Evolutionary conservation across 1,140 invertebrate species (phyloP), one percentile per base, ranked within the genome.

Genomic region (Popillia japonica): DNA sequence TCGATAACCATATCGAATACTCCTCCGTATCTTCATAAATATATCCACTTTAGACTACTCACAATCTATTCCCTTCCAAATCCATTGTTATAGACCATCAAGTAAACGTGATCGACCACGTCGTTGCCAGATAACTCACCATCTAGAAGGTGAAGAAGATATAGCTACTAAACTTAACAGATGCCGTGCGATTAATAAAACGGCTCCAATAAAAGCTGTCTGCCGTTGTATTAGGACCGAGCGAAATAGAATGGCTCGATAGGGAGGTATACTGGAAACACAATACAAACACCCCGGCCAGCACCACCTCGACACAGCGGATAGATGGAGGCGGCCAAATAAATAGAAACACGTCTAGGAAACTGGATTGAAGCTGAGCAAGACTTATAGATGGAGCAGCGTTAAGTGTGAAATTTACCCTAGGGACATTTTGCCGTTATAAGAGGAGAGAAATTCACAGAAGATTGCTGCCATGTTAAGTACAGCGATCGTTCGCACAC

Each of bases 261-360:
- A 14, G 61, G 61, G 61, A 68, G 27, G 61, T 17, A 68, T 68
- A 9, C 61, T 22, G 27, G 27, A 68, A 34, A 68, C 9, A 68
- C 61, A 68, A 68, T 68, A 68, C 61, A 34, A 7, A 14, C 61
- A 20, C 61, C 20, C 61, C 17, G 40, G 14, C 41, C 77, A 78
- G 72, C 76, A 75, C 59, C 75, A 79, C 77, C 40, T 72, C 64
- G 73, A 80, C 77, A 77, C 80, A 78, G 78, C 78, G 78, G 77
- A 79, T 74, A 78, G 23, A 78, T 72, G 77, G 61, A 68, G 61
- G 61, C 11, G 22, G 78, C 48, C 79, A 81, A 81, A 81, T 81
- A 80, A 81, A 81, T 81, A 80, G 80, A 79, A 79, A 80, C 80
- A 81, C 80, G 80, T 81, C 78, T 77, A 77, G 76, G 76, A 79